A percentile compares a stretch with the other conserved stretches of the same genome.
Evolutionary conservation across 2,888 invertebrate species (phyloP).

Genomic region (Eueremaeus valkanovi): DNA sequence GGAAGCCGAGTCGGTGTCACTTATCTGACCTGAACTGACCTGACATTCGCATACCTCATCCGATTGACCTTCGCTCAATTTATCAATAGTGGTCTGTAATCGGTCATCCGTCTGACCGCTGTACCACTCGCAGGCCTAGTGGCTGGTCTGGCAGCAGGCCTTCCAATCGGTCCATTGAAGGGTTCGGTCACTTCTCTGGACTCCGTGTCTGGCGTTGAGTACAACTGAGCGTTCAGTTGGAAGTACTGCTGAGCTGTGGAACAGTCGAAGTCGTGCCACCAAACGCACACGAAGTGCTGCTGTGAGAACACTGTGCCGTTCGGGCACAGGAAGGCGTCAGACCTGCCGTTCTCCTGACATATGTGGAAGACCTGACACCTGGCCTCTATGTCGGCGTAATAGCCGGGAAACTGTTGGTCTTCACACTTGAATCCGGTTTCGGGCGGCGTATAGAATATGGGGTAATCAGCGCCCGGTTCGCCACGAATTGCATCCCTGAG

Average conservation of each 20-base stretch:
- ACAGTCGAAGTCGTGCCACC: slow-evolving; percentile 67
- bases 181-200: not conserved
- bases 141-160: not conserved
- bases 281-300: slow-evolving; percentile 63
- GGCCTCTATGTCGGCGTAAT: slow-evolving; percentile 47
- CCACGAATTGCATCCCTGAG: slow-evolving; percentile 64
- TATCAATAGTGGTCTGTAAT: not conserved
- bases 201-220: slow-evolving; percentile 43
- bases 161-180: not conserved
- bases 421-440: slow-evolving; percentile 46
- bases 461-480: slow-evolving; percentile 64
- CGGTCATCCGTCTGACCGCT: not conserved
- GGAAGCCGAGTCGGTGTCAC: not conserved
- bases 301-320: slow-evolving; percentile 64
- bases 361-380: slow-evolving; percentile 46
- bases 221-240: slow-evolving; percentile 54
- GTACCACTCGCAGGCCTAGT: not conserved
- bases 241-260: slow-evolving; percentile 56
- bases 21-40: no score
- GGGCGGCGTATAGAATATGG: slow-evolving; percentile 56
- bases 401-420: slow-evolving; percentile 44
- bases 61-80: not conserved
- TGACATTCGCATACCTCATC: not conserved
- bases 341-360: slow-evolving; percentile 41
- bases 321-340: slow-evolving; percentile 42